phyloP scores from a whole-genome alignment of 2,797 vertebrate species.

The Notamacropus eugenii region DNA sequence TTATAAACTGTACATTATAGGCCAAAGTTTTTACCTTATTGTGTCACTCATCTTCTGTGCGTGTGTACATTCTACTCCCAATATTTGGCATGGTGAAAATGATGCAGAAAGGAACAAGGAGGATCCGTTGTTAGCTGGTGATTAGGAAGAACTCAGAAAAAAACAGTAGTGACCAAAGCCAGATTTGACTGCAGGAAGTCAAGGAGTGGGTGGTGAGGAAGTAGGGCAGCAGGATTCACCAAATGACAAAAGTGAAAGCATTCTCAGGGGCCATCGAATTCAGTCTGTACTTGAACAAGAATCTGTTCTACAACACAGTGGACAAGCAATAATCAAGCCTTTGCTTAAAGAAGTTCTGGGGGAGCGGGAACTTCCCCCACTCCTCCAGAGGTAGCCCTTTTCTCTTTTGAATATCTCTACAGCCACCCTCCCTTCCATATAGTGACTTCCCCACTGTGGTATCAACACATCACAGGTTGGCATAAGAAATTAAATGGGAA shows the following conservation, averaged over 20 bases:
- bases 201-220: background rate
- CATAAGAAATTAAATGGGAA: background rate
- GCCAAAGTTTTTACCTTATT: background rate
- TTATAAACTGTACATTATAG: background rate
- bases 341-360: background rate
- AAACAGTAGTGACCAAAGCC: background rate
- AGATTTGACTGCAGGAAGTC: background rate
- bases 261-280: background rate
- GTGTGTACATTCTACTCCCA: background rate
- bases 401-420: background rate
- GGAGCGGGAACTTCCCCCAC: background rate
- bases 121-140: background rate
- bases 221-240: background rate
- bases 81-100: background rate
- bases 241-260: background rate
- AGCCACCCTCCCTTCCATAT: background rate
- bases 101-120: background rate
- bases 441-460: background rate
- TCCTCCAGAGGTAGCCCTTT: background rate
- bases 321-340: background rate
- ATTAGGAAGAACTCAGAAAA: background rate
- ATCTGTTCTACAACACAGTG: background rate
- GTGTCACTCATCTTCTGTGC: background rate
- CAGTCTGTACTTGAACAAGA: background rate
- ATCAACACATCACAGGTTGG: background rate